Evolutionary conservation across 2,113 vertebrate species (phyloP).

Genomic region (Myanophis thanlyinensis): DNA sequence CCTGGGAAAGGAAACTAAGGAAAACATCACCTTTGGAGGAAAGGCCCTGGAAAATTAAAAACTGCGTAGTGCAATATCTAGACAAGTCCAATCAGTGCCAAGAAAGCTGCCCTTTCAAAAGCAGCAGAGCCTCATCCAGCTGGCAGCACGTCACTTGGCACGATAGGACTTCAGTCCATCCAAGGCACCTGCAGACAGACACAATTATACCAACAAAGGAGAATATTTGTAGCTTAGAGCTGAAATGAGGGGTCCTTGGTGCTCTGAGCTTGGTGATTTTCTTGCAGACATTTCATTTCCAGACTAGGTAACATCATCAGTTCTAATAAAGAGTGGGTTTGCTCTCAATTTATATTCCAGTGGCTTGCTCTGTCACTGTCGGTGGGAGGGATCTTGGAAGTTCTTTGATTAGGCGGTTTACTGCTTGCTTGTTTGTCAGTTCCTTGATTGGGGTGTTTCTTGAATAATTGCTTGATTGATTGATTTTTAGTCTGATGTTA

Average conservation of each 20-base stretch:
- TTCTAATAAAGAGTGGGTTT: too few species aligned
- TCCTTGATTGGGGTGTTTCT: background rate
- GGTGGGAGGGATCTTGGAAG: too few species aligned
- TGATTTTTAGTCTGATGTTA: background rate
- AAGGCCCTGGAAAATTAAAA: background rate
- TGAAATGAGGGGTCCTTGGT: background rate
- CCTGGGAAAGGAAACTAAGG: background rate
- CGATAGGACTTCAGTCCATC: background rate
- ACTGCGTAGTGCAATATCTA: background rate
- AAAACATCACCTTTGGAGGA: background rate
- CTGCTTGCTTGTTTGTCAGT: too few species aligned
- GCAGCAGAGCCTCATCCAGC: background rate
- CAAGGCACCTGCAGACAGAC: background rate
- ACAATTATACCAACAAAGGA: background rate
- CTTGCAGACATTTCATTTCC: too few species aligned
- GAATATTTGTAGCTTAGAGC: background rate
- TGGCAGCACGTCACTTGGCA: background rate
- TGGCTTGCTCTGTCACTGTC: too few species aligned
- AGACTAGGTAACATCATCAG: too few species aligned
- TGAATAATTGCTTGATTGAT: background rate
- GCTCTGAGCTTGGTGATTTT: background rate
- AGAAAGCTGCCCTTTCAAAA: background rate
- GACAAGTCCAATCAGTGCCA: background rate
- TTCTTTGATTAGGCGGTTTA: too few species aligned
- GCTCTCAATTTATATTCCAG: too few species aligned